These are phyloP conservation scores for Athripsodes cinereus DNA, from an alignment of 2,888 invertebrate species.

Conservation along the genomic window DNA sequence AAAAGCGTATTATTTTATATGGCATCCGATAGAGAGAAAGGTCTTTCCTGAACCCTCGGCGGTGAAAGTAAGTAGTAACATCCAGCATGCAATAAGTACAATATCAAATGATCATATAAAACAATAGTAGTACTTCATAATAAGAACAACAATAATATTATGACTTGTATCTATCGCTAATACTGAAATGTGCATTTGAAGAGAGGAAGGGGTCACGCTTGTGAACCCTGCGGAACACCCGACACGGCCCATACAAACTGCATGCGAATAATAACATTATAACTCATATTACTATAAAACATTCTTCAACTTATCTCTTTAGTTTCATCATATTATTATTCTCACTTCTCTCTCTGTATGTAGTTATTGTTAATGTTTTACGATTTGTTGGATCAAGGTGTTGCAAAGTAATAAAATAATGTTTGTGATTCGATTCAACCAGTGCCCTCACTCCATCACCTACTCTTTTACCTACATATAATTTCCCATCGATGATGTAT, in stretches of 20 bases:
- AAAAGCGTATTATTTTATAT: too few species aligned
- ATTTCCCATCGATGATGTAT: too few species aligned
- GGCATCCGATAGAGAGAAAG: background rate
- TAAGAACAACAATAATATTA: background rate
- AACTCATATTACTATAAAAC: background rate
- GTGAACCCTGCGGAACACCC: background rate
- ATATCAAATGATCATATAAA: background rate
- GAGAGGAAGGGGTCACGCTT: background rate
- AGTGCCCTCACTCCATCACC: too few species aligned
- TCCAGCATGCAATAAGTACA: background rate
- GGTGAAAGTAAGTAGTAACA: background rate
- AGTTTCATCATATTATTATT: background rate
- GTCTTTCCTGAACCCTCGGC: slow-evolving; percentile 1
- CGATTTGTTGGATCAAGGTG: too few species aligned
- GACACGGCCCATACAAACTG: background rate
- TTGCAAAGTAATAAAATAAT: too few species aligned
- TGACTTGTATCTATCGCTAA: too few species aligned
- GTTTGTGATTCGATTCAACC: too few species aligned
- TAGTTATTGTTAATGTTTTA: too few species aligned
- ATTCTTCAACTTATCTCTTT: background rate
- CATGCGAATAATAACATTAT: too few species aligned
- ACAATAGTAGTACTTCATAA: background rate
- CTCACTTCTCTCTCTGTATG: too few species aligned
- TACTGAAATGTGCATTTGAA: background rate
- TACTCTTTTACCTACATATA: too few species aligned